Evolutionary conservation across 2,797 vertebrate genomes (phyloP).

Genomic region (Oreortyx pictus): DNA sequence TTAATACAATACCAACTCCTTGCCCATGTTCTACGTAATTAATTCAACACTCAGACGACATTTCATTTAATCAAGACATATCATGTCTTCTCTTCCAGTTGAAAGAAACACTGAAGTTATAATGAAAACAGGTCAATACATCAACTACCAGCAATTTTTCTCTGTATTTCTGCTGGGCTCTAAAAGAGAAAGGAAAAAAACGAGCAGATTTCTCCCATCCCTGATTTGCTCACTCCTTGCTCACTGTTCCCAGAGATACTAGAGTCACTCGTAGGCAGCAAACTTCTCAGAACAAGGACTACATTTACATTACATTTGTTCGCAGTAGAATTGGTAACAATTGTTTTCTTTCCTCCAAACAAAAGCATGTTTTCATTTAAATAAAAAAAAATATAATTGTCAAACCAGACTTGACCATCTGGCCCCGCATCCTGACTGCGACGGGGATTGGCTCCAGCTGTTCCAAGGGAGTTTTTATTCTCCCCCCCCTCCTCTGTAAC

Average conservation of each 20-base stretch:
- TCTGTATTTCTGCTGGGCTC: not conserved
- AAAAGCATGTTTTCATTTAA: conserved; percentile 7
- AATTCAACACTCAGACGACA: conserved; percentile 50
- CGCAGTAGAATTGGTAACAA: not conserved
- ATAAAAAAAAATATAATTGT: not conserved
- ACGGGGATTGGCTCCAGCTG: not conserved
- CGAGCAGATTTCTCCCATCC: conserved; percentile 10
- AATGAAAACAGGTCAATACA: conserved; percentile 65
- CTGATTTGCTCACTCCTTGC: not conserved
- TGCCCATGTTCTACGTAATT: conserved; percentile 20
- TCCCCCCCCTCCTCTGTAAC: not conserved
- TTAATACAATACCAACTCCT: conserved; percentile 30
- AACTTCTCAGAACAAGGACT: not conserved
- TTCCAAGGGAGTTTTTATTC: not conserved
- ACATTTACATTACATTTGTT: fast-evolving
- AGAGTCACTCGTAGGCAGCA: not conserved
- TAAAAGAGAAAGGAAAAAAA: conserved; percentile 19
- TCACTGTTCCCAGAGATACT: not conserved
- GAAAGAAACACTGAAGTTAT: conserved; percentile 41
- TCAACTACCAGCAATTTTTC: conserved; percentile 37
- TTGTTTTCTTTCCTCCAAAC: fast-evolving
- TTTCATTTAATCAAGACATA: conserved; percentile 75
- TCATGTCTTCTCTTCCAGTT: conserved; percentile 66
- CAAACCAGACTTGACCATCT: conserved; percentile 21
- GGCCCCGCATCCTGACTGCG: not conserved